Evolutionary conservation across 2,888 invertebrate genomes (phyloP).

Genomic region (Nephrotoma guestfalica): DNA sequence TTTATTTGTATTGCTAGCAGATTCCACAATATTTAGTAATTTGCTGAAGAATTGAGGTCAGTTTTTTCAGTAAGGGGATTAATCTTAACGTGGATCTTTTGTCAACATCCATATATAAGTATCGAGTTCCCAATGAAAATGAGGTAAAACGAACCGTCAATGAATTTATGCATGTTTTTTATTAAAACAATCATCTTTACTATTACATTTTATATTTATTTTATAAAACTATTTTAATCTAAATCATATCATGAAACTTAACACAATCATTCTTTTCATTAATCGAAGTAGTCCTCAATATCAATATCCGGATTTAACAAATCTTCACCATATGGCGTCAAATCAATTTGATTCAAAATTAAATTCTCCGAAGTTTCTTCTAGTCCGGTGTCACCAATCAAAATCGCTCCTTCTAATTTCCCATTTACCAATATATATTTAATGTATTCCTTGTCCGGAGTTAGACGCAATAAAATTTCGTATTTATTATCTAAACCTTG

Average conservation of each 20-base stretch:
- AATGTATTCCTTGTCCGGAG: slow-evolving; percentile 65
- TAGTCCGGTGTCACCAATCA: slow-evolving; percentile 93
- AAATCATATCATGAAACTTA: neutral
- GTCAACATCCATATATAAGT: too few species aligned
- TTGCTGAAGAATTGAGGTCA: too few species aligned
- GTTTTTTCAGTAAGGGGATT: too few species aligned
- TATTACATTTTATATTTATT: neutral
- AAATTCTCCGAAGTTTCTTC: slow-evolving; percentile 98
- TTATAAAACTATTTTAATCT: neutral
- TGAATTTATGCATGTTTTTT: too few species aligned
- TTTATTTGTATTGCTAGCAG: too few species aligned
- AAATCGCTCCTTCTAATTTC: slow-evolving; percentile 77
- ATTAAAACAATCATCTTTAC: too few species aligned
- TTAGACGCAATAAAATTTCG: slow-evolving; percentile 73
- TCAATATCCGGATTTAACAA: slow-evolving; percentile 91
- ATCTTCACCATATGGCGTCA: slow-evolving; percentile 77
- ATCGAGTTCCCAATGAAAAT: too few species aligned
- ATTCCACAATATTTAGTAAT: too few species aligned
- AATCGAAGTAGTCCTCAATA: slow-evolving; percentile 99
- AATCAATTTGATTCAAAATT: slow-evolving; percentile 85
- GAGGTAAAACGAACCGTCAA: too few species aligned
- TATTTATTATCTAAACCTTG: slow-evolving; percentile 69
- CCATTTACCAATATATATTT: slow-evolving; percentile 79
- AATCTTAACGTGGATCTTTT: too few species aligned
- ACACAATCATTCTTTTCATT: slow-evolving; percentile 11